phyloP scores from a whole-genome alignment of 1,140 invertebrate species.

The Drosophila sproati region DNA sequence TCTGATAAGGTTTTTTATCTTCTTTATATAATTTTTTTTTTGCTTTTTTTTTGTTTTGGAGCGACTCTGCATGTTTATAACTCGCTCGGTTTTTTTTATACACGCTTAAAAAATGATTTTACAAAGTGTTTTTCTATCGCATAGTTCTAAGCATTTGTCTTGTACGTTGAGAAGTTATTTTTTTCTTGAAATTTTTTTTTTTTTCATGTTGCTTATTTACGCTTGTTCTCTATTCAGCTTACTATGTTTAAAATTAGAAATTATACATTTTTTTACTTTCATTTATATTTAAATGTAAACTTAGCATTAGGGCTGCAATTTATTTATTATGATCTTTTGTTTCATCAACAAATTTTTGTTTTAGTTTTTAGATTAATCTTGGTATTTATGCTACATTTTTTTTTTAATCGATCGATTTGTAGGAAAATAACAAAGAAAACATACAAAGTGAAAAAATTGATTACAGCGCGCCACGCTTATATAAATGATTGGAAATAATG shows the following conservation, averaged over 20 bases:
- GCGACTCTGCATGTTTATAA: conserved; percentile 24
- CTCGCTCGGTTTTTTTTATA: conserved; percentile 53
- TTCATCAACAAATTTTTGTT: conserved; percentile 61
- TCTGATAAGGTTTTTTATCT: conserved; percentile 46
- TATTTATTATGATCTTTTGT: conserved; percentile 46
- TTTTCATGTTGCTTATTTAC: conserved; percentile 43
- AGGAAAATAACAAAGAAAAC: conserved; percentile 64
- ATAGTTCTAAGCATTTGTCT: conserved; percentile 59
- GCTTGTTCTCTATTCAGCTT: conserved; percentile 59
- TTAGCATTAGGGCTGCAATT: conserved; percentile 67
- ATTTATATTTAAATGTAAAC: conserved; percentile 64
- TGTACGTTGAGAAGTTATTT: conserved; percentile 48
- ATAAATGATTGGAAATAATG: conserved; percentile 35
- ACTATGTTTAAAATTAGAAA: conserved; percentile 73
- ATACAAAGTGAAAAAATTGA: conserved; percentile 57
- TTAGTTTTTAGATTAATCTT: conserved; percentile 29
- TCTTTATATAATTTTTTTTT: conserved; percentile 25
- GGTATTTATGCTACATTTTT: conserved; percentile 49
- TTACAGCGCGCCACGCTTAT: conserved; percentile 62
- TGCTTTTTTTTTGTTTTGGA: conserved; percentile 41
- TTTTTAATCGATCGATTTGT: conserved; percentile 38
- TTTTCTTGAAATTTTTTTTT: conserved; percentile 61
- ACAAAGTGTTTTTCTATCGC: conserved; percentile 59
- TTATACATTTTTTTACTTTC: conserved; percentile 65
- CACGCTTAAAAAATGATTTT: conserved; percentile 81